Evolutionary conservation across 2,888 invertebrate genomes (phyloP), one percentile per base, ranked within the genome.

Genomic region (Amblyjoppa proteus): DNA sequence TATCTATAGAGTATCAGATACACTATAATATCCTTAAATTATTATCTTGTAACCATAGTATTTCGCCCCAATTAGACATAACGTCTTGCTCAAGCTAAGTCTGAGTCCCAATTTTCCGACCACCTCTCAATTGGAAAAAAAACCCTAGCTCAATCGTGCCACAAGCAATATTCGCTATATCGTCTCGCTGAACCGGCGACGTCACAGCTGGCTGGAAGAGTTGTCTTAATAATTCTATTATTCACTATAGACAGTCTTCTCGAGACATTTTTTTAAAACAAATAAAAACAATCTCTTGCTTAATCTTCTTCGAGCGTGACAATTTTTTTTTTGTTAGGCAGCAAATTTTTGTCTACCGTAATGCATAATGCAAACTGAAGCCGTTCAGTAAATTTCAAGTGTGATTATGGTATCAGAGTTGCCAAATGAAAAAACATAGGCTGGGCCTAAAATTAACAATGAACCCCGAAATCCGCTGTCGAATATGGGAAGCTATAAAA

Each of bases 371-470:
- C 38, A 70, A 83, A 86, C 82, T 83, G 78, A 90, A 88, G 88
- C 88, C 89, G 88, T 91, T 92, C 90, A 92, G 93, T 93, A 93
- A 93, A 93, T 93, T 92, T 91, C 88, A 80, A 91, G 89, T 88
- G 89, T 90, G 89, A 92, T 89, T 16, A 89, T 89, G 90, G 89
- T 89, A 88, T 80, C 61, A 84, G 88, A 91, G 91, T 91, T 89
- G 91, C 89, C 87, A 88, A 90, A 86, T 64, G 86, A 89, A 88
- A 53, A 84, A 68, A 81, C 56, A 73, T 70, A 76, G 81, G 81
- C 81, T 83, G 74, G 75, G 85, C 85, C 81, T 82, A 77, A 81
- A 66, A 83, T 64, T 53, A 78, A 77, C 31, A 69, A 82, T 53
- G 38, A 82, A 74, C 28, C 81, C 70, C 73, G 70, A 25, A 61